Evolutionary conservation across 2,888 invertebrate species (phyloP).

Genomic region (Nomada hirtipes): DNA sequence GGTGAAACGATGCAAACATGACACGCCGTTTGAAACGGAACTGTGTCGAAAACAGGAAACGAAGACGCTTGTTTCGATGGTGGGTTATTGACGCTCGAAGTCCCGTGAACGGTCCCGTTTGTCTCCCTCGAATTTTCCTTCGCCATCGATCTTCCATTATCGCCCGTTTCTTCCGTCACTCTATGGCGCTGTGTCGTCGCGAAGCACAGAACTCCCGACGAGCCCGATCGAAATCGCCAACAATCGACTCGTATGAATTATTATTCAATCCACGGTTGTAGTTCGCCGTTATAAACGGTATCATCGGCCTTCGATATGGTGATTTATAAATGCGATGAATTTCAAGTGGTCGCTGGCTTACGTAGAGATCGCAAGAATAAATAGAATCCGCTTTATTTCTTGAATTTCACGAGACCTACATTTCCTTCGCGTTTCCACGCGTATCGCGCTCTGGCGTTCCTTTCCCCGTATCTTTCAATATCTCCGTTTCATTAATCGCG

Average conservation of each 20-base stretch:
- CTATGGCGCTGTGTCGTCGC: constrained; percentile 20
- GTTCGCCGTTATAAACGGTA: constrained; percentile 44
- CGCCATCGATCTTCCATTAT: constrained; percentile 66
- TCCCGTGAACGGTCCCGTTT: not conserved
- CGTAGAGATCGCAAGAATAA: not conserved
- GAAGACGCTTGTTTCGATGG: constrained; percentile 43
- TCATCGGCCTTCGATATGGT: constrained; percentile 21
- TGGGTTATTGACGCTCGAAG: constrained; percentile 41
- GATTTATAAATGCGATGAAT: not conserved
- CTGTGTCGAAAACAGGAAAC: constrained; percentile 49
- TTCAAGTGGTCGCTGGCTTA: not conserved
- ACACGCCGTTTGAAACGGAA: constrained; percentile 28
- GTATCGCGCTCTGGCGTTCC: not conserved
- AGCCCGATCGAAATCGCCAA: constrained; percentile 57
- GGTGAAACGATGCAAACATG: constrained; percentile 25
- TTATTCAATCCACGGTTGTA: constrained; percentile 53
- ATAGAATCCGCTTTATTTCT: constrained; percentile 4
- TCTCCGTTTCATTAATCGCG: not conserved
- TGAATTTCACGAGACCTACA: not conserved
- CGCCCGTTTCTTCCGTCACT: constrained; percentile 23
- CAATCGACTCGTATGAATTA: constrained; percentile 57
- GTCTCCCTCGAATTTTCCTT: constrained; percentile 40
- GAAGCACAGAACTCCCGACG: constrained; percentile 50
- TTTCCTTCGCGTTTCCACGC: not conserved
- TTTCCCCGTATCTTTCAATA: not conserved